Percentiles rank a stretch among this genome's conserved stretches.
Conservation (phyloP, 2,797 vertebrate species). For the Furcifer pardalis region DNA sequence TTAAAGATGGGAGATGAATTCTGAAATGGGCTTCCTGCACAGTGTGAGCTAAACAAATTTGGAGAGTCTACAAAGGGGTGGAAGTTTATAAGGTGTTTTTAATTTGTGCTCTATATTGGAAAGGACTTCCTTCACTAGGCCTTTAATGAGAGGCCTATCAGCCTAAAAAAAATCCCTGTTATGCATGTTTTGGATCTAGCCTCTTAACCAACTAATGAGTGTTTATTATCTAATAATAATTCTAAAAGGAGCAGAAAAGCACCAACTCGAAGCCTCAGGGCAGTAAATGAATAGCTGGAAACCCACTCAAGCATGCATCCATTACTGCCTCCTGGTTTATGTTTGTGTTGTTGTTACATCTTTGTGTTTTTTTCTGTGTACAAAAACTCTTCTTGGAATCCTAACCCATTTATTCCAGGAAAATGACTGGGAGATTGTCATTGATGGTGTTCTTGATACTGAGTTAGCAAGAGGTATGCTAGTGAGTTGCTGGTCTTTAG, state of each 20-base stretch:
- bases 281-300: constrained; percentile 42
- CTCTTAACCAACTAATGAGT: constrained; percentile 55
- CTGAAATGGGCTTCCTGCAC: neutral
- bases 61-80: neutral
- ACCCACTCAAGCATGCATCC: constrained; percentile 53
- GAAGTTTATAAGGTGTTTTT: constrained; percentile 15
- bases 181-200: constrained; percentile 39
- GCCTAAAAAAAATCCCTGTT: constrained; percentile 40
- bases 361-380: fast-evolving
- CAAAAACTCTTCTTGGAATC: neutral
- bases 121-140: neutral
- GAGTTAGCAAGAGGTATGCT: constrained; percentile 22
- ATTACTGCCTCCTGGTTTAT: constrained; percentile 28
- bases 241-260: neutral
- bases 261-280: constrained; percentile 5
- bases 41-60: constrained; percentile 6
- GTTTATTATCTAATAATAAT: constrained; percentile 55
- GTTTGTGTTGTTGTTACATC: neutral
- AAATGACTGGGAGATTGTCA: constrained; percentile 45
- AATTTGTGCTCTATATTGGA: neutral
- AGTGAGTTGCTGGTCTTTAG: neutral
- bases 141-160: neutral
- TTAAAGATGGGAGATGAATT: neutral
- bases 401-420: constrained; percentile 35
- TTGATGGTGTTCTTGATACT: constrained; percentile 44